Conservation (phyloP, 2,797 vertebrate genomes). For the Dipus sagitta region DNA sequence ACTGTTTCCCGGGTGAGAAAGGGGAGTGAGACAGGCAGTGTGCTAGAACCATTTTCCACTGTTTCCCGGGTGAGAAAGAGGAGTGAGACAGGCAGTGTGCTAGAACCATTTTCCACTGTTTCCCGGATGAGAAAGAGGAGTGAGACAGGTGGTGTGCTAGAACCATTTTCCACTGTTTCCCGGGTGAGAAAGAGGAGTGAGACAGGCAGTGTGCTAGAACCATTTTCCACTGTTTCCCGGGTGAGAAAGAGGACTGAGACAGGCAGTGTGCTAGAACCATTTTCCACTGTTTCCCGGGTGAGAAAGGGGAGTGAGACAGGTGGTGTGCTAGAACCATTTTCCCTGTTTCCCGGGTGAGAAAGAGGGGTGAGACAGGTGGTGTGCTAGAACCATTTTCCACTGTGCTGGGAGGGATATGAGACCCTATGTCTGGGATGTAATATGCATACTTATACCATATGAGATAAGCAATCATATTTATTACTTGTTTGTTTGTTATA, state of each 20-base stretch:
- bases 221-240: not conserved
- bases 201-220: accelerated
- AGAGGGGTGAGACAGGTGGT: not conserved
- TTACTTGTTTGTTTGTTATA: not conserved
- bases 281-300: not conserved
- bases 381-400: accelerated
- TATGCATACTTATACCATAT: not conserved
- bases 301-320: not conserved
- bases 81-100: accelerated
- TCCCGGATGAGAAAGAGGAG: not conserved
- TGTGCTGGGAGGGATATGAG: not conserved
- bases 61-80: not conserved
- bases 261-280: no score
- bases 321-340: accelerated
- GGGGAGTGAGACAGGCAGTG: not conserved
- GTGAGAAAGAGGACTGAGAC: not conserved
- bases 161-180: no score
- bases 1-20: not conserved
- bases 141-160: not conserved
- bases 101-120: not conserved
- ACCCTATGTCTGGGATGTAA: not conserved
- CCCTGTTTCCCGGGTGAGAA: not conserved
- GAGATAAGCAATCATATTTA: not conserved
- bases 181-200: not conserved
- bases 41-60: no score